Percentiles rank a stretch among this genome's conserved stretches.
phyloP scores from a whole-genome alignment of 2,797 vertebrate genomes.

The Siniperca scherzeri region DNA sequence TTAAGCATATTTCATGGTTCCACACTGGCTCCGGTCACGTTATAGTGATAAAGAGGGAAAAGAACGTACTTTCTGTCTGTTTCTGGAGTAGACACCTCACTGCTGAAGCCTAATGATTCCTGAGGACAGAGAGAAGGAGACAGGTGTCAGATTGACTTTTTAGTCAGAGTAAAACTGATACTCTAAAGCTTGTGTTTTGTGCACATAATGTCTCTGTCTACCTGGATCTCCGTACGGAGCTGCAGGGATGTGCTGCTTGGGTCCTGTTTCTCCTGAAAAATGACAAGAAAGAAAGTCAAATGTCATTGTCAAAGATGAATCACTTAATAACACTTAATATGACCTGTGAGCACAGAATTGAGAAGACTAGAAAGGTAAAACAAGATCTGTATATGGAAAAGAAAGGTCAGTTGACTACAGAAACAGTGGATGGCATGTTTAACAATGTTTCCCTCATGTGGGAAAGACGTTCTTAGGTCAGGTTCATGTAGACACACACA shows the following conservation, averaged over 20 bases:
- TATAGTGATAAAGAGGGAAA: background rate
- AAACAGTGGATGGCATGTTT: slow-evolving; percentile 20
- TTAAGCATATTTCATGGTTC: slow-evolving; percentile 38
- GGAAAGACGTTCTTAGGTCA: slow-evolving; percentile 13
- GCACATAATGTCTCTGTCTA: slow-evolving; percentile 71
- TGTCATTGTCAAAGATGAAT: slow-evolving; percentile 27
- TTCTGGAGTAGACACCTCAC: slow-evolving; percentile 94
- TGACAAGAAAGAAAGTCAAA: slow-evolving; percentile 10
- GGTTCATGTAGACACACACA: slow-evolving; percentile 55
- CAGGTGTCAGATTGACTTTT: slow-evolving; percentile 12
- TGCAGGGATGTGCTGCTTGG: slow-evolving; percentile 90
- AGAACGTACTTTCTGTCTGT: slow-evolving; percentile 94
- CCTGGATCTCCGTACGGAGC: slow-evolving; percentile 95
- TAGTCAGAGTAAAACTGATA: background rate
- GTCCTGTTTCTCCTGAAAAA: slow-evolving; percentile 93
- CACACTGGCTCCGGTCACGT: background rate
- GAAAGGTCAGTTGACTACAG: slow-evolving; percentile 22
- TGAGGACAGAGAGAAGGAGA: slow-evolving; percentile 71
- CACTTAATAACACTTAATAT: slow-evolving; percentile 14
- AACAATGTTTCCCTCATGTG: slow-evolving; percentile 31
- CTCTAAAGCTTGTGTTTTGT: background rate
- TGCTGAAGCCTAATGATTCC: slow-evolving; percentile 95
- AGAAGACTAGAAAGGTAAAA: background rate
- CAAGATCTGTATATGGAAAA: background rate
- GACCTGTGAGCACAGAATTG: background rate